Conservation (phyloP, 1,140 invertebrate species). For the Tetraneura akinire region DNA sequence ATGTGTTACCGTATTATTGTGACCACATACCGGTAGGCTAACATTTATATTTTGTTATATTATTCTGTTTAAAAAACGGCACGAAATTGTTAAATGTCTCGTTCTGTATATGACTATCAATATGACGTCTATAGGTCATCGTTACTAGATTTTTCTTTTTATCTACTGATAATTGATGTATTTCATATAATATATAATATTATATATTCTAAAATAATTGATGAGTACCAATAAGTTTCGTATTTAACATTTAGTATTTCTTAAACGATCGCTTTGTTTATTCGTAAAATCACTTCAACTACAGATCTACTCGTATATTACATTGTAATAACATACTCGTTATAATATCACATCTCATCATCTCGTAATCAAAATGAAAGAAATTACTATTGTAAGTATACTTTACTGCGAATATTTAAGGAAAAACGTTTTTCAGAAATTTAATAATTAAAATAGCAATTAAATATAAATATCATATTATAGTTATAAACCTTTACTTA, state of each 20-base stretch:
- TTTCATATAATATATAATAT: background rate
- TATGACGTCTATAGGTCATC: background rate
- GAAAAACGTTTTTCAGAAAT: too few species aligned
- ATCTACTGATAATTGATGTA: background rate
- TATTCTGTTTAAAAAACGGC: too few species aligned
- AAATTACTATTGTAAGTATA: slow-evolving; percentile 1
- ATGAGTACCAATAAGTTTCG: background rate
- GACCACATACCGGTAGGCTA: too few species aligned
- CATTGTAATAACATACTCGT: background rate
- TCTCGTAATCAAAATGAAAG: background rate
- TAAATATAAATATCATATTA: too few species aligned
- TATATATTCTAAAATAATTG: background rate
- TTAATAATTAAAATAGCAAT: too few species aligned
- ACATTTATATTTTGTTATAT: too few species aligned
- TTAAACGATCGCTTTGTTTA: background rate
- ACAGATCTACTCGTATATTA: background rate
- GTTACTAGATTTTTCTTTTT: background rate
- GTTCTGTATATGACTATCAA: background rate
- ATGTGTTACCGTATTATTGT: too few species aligned
- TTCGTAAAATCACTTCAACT: background rate
- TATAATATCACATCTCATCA: too few species aligned
- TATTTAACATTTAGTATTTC: background rate
- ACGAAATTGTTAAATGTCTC: background rate
- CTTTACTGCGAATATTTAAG: too few species aligned
- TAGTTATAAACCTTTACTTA: too few species aligned